Evolutionary conservation across 2,888 invertebrate genomes (phyloP).

Genomic region (Orthosia cruda): DNA sequence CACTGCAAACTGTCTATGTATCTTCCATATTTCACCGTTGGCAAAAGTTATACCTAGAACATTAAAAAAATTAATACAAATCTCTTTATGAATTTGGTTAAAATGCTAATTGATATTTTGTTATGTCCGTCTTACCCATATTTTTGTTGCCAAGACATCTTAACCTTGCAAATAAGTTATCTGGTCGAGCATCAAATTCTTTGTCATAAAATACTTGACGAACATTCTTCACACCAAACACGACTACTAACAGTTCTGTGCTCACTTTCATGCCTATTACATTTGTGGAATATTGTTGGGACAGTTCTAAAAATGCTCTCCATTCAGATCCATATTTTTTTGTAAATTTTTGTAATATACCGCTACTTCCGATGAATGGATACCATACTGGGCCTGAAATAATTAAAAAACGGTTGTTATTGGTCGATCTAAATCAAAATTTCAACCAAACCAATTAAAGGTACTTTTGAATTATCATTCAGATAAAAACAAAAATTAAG

Average conservation of each 20-base stretch:
- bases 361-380: slow-evolving; percentile 84
- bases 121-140: slow-evolving; percentile 87
- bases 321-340: slow-evolving; percentile 88
- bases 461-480: too few relatives aligned
- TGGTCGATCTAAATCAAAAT: too few relatives aligned
- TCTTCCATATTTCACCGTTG: slow-evolving; percentile 93
- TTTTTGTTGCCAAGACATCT: slow-evolving; percentile 93
- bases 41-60: slow-evolving; percentile 93
- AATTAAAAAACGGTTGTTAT: not conserved
- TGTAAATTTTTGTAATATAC: slow-evolving; percentile 75
- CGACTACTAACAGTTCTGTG: slow-evolving; percentile 92
- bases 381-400: slow-evolving; percentile 87
- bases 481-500: too few relatives aligned
- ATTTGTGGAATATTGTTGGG: slow-evolving; percentile 92
- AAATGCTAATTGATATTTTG: not conserved
- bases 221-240: slow-evolving; percentile 92
- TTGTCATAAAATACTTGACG: slow-evolving; percentile 92
- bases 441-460: too few relatives aligned
- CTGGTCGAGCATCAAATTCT: slow-evolving; percentile 94
- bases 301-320: slow-evolving; percentile 92
- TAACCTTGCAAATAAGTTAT: slow-evolving; percentile 93
- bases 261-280: slow-evolving; percentile 94
- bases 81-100: not conserved
- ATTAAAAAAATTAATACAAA: not conserved
- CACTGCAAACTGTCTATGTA: slow-evolving; percentile 93